phyloP scores from a whole-genome alignment of 1,140 invertebrate genomes.

The Trichonephila clavipes region DNA sequence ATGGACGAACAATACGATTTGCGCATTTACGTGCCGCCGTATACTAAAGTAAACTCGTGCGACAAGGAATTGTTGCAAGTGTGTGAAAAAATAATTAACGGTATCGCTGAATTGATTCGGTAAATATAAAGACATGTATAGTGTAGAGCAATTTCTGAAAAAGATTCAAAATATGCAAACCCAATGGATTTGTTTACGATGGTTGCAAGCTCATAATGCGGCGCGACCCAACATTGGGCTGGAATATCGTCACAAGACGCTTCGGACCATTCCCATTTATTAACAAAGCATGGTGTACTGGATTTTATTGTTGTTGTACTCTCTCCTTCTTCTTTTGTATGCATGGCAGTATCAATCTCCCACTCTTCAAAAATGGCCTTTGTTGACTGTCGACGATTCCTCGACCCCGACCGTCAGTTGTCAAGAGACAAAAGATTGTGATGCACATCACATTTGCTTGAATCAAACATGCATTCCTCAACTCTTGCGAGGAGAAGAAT shows the following conservation, averaged over 20 bases:
- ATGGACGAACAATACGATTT: slow-evolving; percentile 57
- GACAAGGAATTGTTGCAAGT: not conserved
- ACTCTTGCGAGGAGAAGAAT: not conserved
- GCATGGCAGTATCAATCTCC: too few relatives aligned
- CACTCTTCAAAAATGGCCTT: too few relatives aligned
- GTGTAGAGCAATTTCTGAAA: not conserved
- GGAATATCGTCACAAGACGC: not conserved
- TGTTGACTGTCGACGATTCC: not conserved
- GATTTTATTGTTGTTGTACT: not conserved
- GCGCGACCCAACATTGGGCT: not conserved
- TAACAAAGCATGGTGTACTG: slow-evolving; percentile 1
- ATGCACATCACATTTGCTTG: not conserved
- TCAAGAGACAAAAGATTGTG: not conserved
- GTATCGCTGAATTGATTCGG: not conserved
- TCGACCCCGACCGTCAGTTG: not conserved
- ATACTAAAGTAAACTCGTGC: not conserved
- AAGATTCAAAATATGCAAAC: not conserved
- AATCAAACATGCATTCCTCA: too few relatives aligned
- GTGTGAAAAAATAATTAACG: slow-evolving; percentile 20
- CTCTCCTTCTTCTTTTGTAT: not conserved
- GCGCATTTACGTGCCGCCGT: slow-evolving; percentile 9
- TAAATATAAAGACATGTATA: not conserved
- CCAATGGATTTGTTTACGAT: too few relatives aligned
- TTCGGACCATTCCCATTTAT: not conserved
- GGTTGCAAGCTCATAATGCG: not conserved